Evolutionary conservation across 1,140 invertebrate species (phyloP), one percentile per base, ranked within the genome.

Genomic region (Meteorus sp.): DNA sequence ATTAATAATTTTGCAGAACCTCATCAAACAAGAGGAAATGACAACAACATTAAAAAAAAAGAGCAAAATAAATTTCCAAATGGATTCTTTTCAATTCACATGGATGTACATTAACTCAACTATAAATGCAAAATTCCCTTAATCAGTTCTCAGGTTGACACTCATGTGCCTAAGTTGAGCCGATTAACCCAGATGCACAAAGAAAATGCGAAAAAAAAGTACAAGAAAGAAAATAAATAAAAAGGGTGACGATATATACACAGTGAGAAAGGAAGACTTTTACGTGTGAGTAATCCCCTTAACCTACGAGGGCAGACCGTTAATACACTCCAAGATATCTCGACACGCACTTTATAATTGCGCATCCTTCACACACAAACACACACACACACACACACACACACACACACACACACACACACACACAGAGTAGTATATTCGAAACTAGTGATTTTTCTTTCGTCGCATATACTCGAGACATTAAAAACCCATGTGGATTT

Each of bases 311-410:
- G 44, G 44, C 27, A 47, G 22, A 31, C 54, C 54, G 54, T 56
- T 56, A 56, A 56, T 56, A 19, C 41, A 56, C 44, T 19, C 43
- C 15, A 45, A n/a, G 52, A 29, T 41, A 45, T 19, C 41, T 47
- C 43, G 44, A 56, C 44, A 45, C 41, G 27, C 43, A 47, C 25
- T n/a, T 33, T 31, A 47, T 56, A 56, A 56, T 56, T 47, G 43
- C 48, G 23, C 8, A n/a, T 31, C 29, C 19, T 20, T 19, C 17
- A 9, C 31, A 11, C 23, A 2, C 13, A 6, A 1, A 22, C 35
- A 5, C 9, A 6, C 19, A 35, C 23, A 45, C 23, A 8, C 43
- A 31, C 43, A 29, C 25, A 2, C 25, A 11, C 31, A 8, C 17
- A 20, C 25, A 9, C 3, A n/a, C n/a, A n/a, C n/a, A n/a, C n/a